Evolutionary conservation across 2,888 invertebrate genomes (phyloP), one percentile per base, ranked within the genome.

Genomic region (Alviniconcha strummeri): DNA sequence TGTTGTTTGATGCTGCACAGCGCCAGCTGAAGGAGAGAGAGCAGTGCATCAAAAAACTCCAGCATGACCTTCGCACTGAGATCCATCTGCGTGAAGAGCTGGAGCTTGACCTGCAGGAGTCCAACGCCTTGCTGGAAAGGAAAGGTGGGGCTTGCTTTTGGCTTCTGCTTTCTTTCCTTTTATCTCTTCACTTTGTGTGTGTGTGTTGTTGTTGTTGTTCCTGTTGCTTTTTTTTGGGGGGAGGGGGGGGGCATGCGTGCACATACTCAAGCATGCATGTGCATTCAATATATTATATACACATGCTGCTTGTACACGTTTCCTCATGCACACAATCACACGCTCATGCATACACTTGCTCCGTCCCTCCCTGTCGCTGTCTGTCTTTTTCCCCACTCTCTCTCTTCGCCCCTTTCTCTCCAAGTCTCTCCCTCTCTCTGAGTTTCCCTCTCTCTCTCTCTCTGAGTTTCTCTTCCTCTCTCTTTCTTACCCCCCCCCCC

Each of bases 71-170:
- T 67, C 77, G 71, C 8, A 77, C 13, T 7, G 79, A 86, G 67
- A 76, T 74, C 17, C 75, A 69, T 52, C 72, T 84, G 8, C 80
- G 83, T 17, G 79, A 85, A n/a, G 90, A 89, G 7, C 85, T 91
- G 7, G 89, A 90, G 84, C 17, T 88, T 36, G 90, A 91, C 75
- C 85, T 90, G 1, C 85, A 87, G 80, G 89, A 90, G 11, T 85
- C 87, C 71, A 80, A 83, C 11, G 85, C 84, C 15, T 69, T 80
- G 9, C 56, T 90, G 15, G 87, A 90, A 36, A 85, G 89, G 54
- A 90, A 88, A 87, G 90, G 91, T 91, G 81, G 79, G 80, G 36
- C 1, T 36, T 36, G 36, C 36, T 36, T 36, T 36, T 36, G 36
- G 52, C 64, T 9, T 55, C 55, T 74, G 36, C n/a, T 36, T 36